These are phyloP conservation scores for Mobula hypostoma DNA, from an alignment of 2,113 vertebrate genomes.

Conservation along the genomic window DNA sequence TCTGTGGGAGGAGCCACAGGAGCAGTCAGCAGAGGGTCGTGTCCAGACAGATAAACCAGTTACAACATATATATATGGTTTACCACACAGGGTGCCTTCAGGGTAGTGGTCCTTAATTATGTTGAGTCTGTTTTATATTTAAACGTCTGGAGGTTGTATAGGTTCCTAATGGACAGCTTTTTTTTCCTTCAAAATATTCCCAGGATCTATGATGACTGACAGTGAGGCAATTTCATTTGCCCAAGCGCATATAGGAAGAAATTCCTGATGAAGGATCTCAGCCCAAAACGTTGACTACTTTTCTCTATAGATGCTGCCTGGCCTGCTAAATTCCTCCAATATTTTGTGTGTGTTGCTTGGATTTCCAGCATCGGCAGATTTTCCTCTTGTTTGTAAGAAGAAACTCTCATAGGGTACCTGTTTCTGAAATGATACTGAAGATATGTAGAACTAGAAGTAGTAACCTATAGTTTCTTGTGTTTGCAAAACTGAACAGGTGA, in stretches of 20 bases:
- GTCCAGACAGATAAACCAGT: too few species aligned
- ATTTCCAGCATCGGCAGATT: too few species aligned
- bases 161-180: neutral
- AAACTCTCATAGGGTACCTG: neutral
- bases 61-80: too few species aligned
- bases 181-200: neutral
- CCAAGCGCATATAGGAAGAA: neutral
- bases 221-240: neutral
- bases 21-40: too few species aligned
- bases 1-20: too few species aligned
- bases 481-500: neutral
- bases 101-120: neutral
- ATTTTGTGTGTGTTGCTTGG: too few species aligned
- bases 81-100: neutral
- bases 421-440: neutral
- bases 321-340: too few species aligned
- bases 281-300: too few species aligned
- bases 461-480: neutral
- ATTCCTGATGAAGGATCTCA: neutral
- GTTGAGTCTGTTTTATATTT: neutral
- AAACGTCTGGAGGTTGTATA: neutral
- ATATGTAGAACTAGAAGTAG: too few species aligned
- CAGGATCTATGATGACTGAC: neutral
- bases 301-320: too few species aligned
- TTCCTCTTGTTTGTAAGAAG: neutral